Evolutionary conservation across 2,797 vertebrate species (phyloP).

Genomic region (Bovichtus variegatus): DNA sequence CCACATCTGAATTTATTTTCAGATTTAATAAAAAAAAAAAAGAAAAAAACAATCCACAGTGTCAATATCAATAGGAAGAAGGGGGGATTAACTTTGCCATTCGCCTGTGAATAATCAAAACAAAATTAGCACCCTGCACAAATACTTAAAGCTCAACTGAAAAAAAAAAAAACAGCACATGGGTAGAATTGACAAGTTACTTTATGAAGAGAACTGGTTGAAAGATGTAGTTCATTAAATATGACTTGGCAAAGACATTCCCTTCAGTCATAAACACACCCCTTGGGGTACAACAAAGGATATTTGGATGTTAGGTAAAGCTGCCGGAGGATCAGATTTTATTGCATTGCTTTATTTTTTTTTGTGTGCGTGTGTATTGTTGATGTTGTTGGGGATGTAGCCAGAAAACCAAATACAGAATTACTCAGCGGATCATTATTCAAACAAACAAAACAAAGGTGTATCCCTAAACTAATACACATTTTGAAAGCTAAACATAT

Average conservation of each 20-base stretch:
- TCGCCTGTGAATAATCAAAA: constrained; percentile 40
- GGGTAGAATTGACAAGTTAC: constrained; percentile 42
- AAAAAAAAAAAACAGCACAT: constrained; percentile 28
- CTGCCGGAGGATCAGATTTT: constrained; percentile 60
- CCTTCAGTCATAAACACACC: constrained; percentile 63
- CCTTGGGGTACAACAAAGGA: constrained; percentile 45
- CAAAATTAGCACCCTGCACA: constrained; percentile 28
- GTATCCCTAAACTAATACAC: constrained; percentile 30
- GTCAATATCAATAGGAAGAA: constrained; percentile 19
- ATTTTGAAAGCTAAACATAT: constrained; percentile 29
- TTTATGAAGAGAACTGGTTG: constrained; percentile 58
- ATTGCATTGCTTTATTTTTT: constrained; percentile 50
- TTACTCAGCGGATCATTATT: constrained; percentile 58
- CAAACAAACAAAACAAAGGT: constrained; percentile 48
- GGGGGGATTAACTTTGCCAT: constrained; percentile 7
- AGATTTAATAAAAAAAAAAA: constrained; percentile 22
- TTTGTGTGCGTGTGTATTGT: neutral
- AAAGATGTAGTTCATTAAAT: constrained; percentile 74
- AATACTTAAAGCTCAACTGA: constrained; percentile 25
- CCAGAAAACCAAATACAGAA: constrained; percentile 42
- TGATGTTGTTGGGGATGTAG: constrained; percentile 23
- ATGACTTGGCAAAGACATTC: constrained; percentile 60
- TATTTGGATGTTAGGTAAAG: constrained; percentile 53
- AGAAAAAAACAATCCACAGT: constrained; percentile 13
- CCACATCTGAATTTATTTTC: constrained; percentile 5